Base-by-base conservation (phyloP, 2,113 vertebrate species). In the Machaerirhynchus nigripectus region DNA sequence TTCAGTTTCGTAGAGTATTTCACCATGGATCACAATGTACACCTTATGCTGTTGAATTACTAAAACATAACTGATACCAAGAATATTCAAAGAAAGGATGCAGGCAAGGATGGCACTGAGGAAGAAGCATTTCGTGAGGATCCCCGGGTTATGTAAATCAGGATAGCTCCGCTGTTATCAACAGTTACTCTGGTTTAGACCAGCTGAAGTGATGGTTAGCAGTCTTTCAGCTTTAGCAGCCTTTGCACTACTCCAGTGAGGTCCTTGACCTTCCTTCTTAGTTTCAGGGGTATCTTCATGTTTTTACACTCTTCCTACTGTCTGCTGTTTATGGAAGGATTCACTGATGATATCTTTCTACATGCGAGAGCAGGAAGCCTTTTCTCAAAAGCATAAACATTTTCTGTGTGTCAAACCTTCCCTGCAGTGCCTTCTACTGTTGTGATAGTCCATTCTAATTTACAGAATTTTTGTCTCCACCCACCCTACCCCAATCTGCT, bases 271-370 rank as follows among this genome's bases (percentile, higher is more conserved):
- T 95, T 95, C 86, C 67, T n/a, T 73, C 80, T 95, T 47, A 67
- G 55, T 76, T 97, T 70, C 71, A 69, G 75, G 50, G 13, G 3
- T 93, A 52, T 96, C 85, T 94, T 94, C 47, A 57, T 71, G 31
- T 96, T 71, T 94, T 95, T 87, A 82, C 14, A 52, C 68, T 91
- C 27, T 46, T 50, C 56, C 52, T 18, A 49, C 69, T 77, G 76
- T 97, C 89, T 98, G 91, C 49, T 96, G 33, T 79, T 95, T 92
- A 44, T 61, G 63, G 59, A 73, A 81, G 93, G 74, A 87, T 55
- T 96, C 82, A 86, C 63, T 91, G 91, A 68, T 47, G 50, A 79
- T 89, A 80, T 90, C 24, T 61, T 73, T 42, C n/a, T 61, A 57
- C 27, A 33, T 13, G 28, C 18, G 52, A 76, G 33, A 94, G 21